Evolutionary conservation across 2,113 vertebrate species (phyloP).

Genomic region (Chloroceryle aenea): DNA sequence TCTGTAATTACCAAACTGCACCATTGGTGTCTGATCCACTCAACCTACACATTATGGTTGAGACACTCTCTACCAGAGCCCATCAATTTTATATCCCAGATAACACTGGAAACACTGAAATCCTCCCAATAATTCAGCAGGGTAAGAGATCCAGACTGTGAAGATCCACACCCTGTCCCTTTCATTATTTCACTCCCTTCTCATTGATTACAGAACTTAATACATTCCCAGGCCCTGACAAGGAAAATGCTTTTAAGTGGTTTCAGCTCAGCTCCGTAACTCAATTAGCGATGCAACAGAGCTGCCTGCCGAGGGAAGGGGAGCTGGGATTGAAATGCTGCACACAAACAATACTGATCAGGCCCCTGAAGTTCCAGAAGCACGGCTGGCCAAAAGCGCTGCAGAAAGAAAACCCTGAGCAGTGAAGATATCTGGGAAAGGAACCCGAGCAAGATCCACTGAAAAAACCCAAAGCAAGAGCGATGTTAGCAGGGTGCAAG

Average conservation of each 20-base stretch:
- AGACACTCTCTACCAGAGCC: not conserved
- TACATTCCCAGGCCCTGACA: conserved; percentile 4
- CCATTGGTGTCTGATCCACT: not conserved
- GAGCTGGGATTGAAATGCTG: not conserved
- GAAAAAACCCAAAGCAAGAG: not conserved
- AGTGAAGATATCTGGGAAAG: not conserved
- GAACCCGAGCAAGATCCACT: not conserved
- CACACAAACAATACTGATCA: not conserved
- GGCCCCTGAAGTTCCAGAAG: not conserved
- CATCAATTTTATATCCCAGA: not conserved
- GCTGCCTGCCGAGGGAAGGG: not conserved
- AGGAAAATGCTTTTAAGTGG: conserved; percentile 15
- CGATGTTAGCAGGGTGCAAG: not conserved
- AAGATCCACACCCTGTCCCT: not conserved
- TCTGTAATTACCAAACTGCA: not conserved
- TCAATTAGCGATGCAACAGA: not conserved
- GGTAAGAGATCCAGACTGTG: not conserved
- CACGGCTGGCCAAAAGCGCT: not conserved
- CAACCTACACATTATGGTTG: not conserved
- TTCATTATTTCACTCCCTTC: not conserved
- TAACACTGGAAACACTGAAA: not conserved
- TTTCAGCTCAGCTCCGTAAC: conserved; percentile 16
- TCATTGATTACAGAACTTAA: conserved; percentile 21
- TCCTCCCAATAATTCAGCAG: not conserved
- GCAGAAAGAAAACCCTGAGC: not conserved